phyloP scores from a whole-genome alignment of 2,797 vertebrate genomes.

The Apogon hyalosoma region DNA sequence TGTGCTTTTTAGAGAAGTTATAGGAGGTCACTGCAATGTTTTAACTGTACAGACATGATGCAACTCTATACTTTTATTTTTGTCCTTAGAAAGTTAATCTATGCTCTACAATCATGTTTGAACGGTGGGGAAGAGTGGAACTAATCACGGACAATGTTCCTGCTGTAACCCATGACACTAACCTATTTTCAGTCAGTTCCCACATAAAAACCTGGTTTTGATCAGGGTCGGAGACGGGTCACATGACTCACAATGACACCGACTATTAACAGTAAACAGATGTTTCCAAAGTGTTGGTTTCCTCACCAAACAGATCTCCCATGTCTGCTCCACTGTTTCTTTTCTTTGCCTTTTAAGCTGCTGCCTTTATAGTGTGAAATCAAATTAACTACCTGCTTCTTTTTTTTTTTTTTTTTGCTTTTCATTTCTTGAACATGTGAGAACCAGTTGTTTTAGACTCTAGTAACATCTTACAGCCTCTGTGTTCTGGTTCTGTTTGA shows the following conservation, averaged over 20 bases:
- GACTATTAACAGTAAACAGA: constrained; percentile 15
- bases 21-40: background rate
- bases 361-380: constrained; percentile 43
- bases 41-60: constrained; percentile 10
- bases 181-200: no score
- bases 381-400: background rate
- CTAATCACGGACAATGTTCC: background rate
- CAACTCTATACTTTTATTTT: background rate
- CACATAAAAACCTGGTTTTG: constrained; percentile 2
- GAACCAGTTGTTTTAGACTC: constrained; percentile 15
- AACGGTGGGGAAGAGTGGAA: background rate
- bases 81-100: background rate
- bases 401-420: constrained; percentile 5
- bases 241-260: background rate
- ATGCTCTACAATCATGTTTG: background rate
- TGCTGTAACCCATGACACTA: background rate
- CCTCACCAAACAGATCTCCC: constrained; percentile 1
- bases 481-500: constrained; percentile 16
- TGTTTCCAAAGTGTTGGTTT: constrained; percentile 5
- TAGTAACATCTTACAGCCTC: constrained; percentile 4
- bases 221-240: background rate
- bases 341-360: constrained; percentile 24
- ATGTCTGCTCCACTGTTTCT: background rate
- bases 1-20: constrained; percentile 11
- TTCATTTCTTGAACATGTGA: background rate